Evolutionary conservation across 2,113 vertebrate genomes (phyloP).

Genomic region (Oryzias melastigma): DNA sequence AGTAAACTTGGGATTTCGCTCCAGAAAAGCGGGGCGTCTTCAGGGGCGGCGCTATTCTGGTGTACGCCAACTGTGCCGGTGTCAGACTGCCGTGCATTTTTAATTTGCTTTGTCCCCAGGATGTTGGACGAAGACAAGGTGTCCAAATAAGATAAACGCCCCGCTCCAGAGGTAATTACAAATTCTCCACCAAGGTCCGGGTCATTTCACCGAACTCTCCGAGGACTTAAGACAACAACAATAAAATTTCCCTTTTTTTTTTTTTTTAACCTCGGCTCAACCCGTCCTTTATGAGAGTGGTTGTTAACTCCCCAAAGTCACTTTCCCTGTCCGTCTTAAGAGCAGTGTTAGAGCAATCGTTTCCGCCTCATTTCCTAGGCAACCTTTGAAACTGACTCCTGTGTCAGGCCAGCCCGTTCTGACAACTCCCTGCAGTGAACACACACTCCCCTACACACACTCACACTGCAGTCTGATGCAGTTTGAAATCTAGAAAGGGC

Average conservation of each 20-base stretch:
- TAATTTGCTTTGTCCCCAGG: slow-evolving; percentile 49
- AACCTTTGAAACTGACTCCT: slow-evolving; percentile 65
- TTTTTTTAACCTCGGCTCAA: slow-evolving; percentile 23
- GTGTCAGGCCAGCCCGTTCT: slow-evolving; percentile 59
- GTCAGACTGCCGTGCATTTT: slow-evolving; percentile 47
- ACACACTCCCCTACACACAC: not conserved
- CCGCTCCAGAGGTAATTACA: slow-evolving; percentile 46
- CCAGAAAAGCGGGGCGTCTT: no score
- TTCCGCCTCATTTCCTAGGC: slow-evolving; percentile 65
- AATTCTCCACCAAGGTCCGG: slow-evolving; percentile 20
- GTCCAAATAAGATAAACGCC: slow-evolving; percentile 44
- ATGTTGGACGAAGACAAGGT: slow-evolving; percentile 40
- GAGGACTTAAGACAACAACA: slow-evolving; percentile 4
- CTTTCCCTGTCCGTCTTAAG: slow-evolving; percentile 59
- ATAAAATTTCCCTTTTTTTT: slow-evolving; percentile 8
- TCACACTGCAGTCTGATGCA: not conserved
- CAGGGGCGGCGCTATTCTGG: no score
- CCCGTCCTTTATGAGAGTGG: slow-evolving; percentile 33
- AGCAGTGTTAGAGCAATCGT: slow-evolving; percentile 49
- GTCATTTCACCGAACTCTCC: slow-evolving; percentile 35
- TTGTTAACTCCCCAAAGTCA: slow-evolving; percentile 65
- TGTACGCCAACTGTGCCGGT: slow-evolving; percentile 23
- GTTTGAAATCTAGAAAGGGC: slow-evolving; percentile 38
- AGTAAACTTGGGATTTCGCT: slow-evolving; percentile 12
- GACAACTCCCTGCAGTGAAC: slow-evolving; percentile 58